Conservation (phyloP, 1,140 invertebrate species). For the Drosophila ironensis region DNA sequence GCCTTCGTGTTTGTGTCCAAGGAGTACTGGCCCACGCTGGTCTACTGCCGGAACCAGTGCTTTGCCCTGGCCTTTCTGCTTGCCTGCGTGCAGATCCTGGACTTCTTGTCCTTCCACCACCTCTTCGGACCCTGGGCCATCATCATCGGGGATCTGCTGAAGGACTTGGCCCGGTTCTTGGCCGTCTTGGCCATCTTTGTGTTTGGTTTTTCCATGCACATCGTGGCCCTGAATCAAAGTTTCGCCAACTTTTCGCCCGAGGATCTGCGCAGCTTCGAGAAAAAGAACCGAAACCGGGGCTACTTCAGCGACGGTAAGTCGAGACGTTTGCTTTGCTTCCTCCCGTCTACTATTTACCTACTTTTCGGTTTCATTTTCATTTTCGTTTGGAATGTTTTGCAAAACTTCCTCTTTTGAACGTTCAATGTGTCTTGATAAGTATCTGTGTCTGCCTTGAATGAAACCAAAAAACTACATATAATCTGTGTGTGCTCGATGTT, state of each 20-base stretch:
- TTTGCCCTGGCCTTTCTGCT: conserved; percentile 96
- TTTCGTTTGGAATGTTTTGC: conserved; percentile 64
- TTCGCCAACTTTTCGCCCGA: conserved; percentile 86
- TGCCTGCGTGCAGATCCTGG: conserved; percentile 98
- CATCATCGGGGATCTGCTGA: conserved; percentile 94
- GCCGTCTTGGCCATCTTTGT: conserved; percentile 99
- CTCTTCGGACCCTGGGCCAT: conserved; percentile 99
- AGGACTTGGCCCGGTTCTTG: conserved; percentile 96
- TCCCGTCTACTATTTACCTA: conserved; percentile 22
- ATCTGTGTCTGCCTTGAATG: conserved; percentile 78
- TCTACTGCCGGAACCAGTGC: conserved; percentile 97
- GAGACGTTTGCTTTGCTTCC: conserved; percentile 67
- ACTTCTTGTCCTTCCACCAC: conserved; percentile 98
- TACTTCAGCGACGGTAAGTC: conserved; percentile 90
- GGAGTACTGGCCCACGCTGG: conserved; percentile 89
- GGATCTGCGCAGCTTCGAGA: conserved; percentile 84
- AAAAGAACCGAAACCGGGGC: conserved; percentile 80
- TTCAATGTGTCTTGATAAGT: conserved; percentile 81
- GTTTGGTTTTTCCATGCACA: conserved; percentile 98
- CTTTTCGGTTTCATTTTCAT: conserved; percentile 4
- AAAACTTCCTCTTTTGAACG: conserved; percentile 52
- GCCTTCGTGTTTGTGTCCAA: conserved; percentile 88
- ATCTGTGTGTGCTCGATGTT: conserved; percentile 72
- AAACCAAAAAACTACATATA: conserved; percentile 11
- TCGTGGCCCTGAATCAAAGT: conserved; percentile 97